Percentiles rank a stretch among this genome's conserved stretches.
These are phyloP conservation scores for Perdita meconis DNA, from an alignment of 2,888 invertebrate genomes.

Conservation along the genomic window DNA sequence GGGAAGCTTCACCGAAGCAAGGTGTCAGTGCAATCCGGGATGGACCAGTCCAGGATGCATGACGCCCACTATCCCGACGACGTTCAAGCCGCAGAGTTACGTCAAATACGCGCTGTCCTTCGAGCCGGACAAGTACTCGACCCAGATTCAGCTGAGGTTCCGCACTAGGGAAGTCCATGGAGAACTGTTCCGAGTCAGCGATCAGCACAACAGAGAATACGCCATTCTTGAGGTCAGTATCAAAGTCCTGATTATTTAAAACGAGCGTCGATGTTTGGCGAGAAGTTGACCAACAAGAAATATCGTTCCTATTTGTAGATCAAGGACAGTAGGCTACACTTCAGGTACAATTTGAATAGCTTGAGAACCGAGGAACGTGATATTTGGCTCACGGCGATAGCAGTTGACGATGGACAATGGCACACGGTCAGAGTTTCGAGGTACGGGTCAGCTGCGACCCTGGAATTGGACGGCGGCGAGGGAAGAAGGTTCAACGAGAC, in stretches of 20 bases:
- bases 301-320: slow-evolving; percentile 86
- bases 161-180: slow-evolving; percentile 97
- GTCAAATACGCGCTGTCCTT: slow-evolving; percentile 98
- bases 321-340: slow-evolving; percentile 94
- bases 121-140: slow-evolving; percentile 96
- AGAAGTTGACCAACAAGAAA: background rate
- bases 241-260: no score
- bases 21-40: slow-evolving; percentile 97
- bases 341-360: slow-evolving; percentile 96
- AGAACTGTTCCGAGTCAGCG: slow-evolving; percentile 96
- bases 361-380: slow-evolving; percentile 95
- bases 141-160: slow-evolving; percentile 96
- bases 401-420: slow-evolving; percentile 98
- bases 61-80: slow-evolving; percentile 94
- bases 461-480: slow-evolving; percentile 97
- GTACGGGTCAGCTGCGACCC: slow-evolving; percentile 95
- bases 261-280: no score
- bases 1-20: slow-evolving; percentile 94
- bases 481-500: slow-evolving; percentile 97
- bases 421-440: slow-evolving; percentile 96
- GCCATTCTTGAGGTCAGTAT: slow-evolving; percentile 91
- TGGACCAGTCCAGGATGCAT: slow-evolving; percentile 96
- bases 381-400: slow-evolving; percentile 94
- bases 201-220: slow-evolving; percentile 97
- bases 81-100: slow-evolving; percentile 96